Conservation (phyloP, 2,113 vertebrate genomes). For the Python bivittatus region DNA sequence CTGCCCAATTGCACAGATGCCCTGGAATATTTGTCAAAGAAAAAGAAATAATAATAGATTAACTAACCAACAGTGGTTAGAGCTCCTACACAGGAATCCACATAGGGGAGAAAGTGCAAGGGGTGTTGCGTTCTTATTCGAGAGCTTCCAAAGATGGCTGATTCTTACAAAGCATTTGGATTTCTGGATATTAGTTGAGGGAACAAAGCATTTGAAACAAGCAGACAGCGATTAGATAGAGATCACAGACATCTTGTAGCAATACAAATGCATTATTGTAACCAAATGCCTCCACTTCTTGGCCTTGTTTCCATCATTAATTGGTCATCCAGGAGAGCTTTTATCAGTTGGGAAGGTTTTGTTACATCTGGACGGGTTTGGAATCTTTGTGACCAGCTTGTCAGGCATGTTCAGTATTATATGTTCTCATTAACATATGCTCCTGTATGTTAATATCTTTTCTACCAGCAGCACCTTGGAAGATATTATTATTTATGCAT, state of each 20-base stretch:
- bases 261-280: neutral
- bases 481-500: too few relatives aligned
- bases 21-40: neutral
- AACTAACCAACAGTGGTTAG: neutral
- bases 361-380: neutral
- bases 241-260: neutral
- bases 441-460: too few relatives aligned
- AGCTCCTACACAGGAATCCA: neutral
- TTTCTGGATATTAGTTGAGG: neutral
- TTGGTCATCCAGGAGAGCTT: neutral
- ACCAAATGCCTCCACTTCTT: neutral
- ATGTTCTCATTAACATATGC: too few relatives aligned
- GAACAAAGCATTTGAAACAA: neutral
- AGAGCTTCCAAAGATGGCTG: neutral
- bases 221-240: neutral
- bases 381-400: neutral
- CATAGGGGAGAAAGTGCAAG: neutral
- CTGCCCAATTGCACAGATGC: neutral
- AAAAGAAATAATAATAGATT: constrained; percentile 16
- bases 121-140: neutral
- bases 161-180: neutral
- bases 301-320: neutral
- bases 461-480: too few relatives aligned
- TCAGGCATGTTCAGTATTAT: neutral
- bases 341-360: neutral